Evolutionary conservation across 2,113 vertebrate genomes (phyloP).

Genomic region (Beaufortia kweichowensis): DNA sequence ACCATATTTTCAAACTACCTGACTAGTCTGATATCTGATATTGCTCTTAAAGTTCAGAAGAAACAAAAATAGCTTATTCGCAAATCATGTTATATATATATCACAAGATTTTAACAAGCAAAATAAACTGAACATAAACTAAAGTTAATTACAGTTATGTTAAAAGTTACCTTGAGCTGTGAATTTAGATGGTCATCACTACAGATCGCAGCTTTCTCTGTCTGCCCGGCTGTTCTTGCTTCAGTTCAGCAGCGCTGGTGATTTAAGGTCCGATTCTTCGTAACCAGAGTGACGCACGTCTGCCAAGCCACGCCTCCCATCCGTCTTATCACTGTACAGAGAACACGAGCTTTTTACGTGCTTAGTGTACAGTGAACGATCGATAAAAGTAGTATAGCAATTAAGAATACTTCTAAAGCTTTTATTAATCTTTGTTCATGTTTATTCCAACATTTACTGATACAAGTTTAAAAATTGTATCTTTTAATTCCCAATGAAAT

Average conservation of each 20-base stretch:
- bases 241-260: not conserved
- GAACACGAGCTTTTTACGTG: too few relatives aligned
- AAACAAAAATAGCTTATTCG: not conserved
- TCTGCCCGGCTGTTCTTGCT: not conserved
- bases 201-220: not conserved
- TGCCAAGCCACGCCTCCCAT: not conserved
- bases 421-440: too few relatives aligned
- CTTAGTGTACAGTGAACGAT: too few relatives aligned
- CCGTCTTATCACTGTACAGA: not conserved
- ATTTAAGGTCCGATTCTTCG: not conserved
- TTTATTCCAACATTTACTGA: too few relatives aligned
- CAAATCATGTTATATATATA: too few relatives aligned
- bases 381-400: too few relatives aligned
- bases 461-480: too few relatives aligned
- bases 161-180: constrained; percentile 9
- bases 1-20: not conserved
- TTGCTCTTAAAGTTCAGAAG: not conserved
- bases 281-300: constrained; percentile 10
- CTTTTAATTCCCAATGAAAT: too few relatives aligned
- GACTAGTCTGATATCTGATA: too few relatives aligned
- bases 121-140: not conserved
- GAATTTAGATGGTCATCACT: not conserved
- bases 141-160: too few relatives aligned
- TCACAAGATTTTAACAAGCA: not conserved
- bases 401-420: too few relatives aligned